Base-by-base conservation (phyloP, 2,797 vertebrate genomes). In the Rhinoraja longicauda region DNA sequence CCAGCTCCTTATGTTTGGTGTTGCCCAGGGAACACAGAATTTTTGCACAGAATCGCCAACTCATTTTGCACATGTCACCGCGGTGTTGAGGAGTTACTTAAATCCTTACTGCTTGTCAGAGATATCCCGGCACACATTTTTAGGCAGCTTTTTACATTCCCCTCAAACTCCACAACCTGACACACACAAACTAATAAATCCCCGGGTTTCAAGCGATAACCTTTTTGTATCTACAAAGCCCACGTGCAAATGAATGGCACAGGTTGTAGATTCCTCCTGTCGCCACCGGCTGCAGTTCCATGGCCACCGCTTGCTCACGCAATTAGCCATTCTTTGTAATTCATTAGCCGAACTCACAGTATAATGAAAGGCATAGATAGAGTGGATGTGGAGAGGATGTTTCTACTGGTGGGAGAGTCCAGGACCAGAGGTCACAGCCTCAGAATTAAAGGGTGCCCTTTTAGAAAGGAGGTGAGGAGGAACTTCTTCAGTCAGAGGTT, bases 1-100 rank as follows among this genome's bases (percentile, higher is more conserved):
- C 88, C 84, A 88, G 84, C 62, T 88, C 62, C n/a, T 88, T 88
- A 21, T 67, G 84, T 88, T 88, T 21, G 62, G n/a, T 67, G 62
- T 88, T 88, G 84, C 36, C 84, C 21, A 3, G 62, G 59, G 59
- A 67, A 88, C 3, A n/a, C 57, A 39, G 59, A 10, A 59, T 21
- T 17, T 67, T 36, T 36, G n/a, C 84, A 88, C 17, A 19, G 84
- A 36, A 67, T 62, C 67, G 17, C 84, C 62, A 88, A 67, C 59
- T 88, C 84, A 24, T 88, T 32, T 88, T 67, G n/a, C 62, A 36
- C 62, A 36, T 64, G 17, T 88, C 84, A 57, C 2, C 36, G 84
- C 84, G 67, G 88, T 67, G 84, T 59, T 67, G 62, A 88, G 59
- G n/a, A 36, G 59, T 24, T 67, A 36, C 59, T 67, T 67, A 88